Base-by-base conservation (phyloP, 2,888 invertebrate genomes). In the Drosophila ezoana region DNA sequence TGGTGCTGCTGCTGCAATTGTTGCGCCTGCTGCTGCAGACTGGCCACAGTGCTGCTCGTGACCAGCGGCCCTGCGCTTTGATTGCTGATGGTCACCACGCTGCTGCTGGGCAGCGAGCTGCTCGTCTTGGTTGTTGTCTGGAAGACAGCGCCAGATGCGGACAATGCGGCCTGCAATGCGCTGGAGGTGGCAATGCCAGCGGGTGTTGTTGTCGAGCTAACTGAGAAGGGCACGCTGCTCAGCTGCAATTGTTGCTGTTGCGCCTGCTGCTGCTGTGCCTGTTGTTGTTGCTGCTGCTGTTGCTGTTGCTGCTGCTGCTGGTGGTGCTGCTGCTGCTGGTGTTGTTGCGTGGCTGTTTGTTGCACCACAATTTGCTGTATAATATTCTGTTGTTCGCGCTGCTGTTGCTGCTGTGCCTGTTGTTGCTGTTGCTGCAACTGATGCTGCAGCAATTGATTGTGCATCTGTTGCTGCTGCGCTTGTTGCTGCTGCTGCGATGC, bases 341-440 rank as follows among this genome's bases (percentile, higher is more conserved):
- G 79, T 58, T 79, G 82, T 49, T 89, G 89, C 72, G 89, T 65
- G 77, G 90, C 61, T 76, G 89, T 69, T 14, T 79, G 84, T 45
- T 82, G 89, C 48, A 79, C 80, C 14, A 74, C 72, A 76, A 76
- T 74, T 72, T 74, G 74, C 13, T 74, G 74, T 66, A 74, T 65
- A 3, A 74, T 74, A 54, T 65, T 74, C 37, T 86, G 76, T 3
- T 74, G 85, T 28, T 90, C 89, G 16, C 88, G 91, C 33, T 89
- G 90, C 74, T 93, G 93, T 43, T 92, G 92, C 64, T 93, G 94
- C 4, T 59, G 52, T 16, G 48, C 62, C 33, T 72, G 93, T 58
- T 94, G 94, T 71, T 94, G 94, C 56, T 94, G 94, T 48, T 67
- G 93, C 65, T 93, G 93, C 41, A 91, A 90, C 11, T 91, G 92